Evolutionary conservation across 2,888 invertebrate species (phyloP).

Genomic region (Orthonychiurus folsomi): DNA sequence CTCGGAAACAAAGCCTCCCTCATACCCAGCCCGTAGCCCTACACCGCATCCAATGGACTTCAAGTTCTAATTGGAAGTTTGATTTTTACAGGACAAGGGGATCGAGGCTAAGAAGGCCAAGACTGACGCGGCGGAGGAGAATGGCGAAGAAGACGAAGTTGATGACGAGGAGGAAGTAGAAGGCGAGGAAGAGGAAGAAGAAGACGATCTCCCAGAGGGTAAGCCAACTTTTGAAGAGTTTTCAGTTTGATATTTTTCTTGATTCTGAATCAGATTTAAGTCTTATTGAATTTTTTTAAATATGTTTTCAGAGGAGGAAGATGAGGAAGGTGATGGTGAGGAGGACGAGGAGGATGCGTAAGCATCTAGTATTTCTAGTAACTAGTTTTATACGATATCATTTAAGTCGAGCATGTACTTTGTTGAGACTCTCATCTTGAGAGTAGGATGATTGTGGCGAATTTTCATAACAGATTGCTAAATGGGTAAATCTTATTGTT

Average conservation of each 20-base stretch:
- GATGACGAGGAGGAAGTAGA: conserved; percentile 53
- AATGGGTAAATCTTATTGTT: background rate
- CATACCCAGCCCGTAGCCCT: no score
- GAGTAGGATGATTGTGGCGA: background rate
- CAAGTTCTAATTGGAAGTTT: conserved; percentile 11
- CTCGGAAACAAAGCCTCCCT: background rate
- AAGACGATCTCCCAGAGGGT: conserved; percentile 46
- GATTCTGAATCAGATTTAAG: background rate
- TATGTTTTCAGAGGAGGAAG: conserved; percentile 42
- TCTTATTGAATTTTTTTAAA: conserved; percentile 10
- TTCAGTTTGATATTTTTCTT: conserved; percentile 17
- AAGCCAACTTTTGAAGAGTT: conserved; percentile 19
- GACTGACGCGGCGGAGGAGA: conserved; percentile 60
- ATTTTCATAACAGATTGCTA: background rate
- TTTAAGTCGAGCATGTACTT: background rate
- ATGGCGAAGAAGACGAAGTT: conserved; percentile 60
- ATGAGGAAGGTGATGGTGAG: conserved; percentile 56
- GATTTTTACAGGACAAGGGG: conserved; percentile 55
- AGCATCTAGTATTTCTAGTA: no score
- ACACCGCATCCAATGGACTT: background rate
- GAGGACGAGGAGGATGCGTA: conserved; percentile 55
- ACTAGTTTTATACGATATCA: background rate
- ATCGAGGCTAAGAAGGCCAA: conserved; percentile 69
- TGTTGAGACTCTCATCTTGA: conserved; percentile 8
- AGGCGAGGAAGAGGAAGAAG: conserved; percentile 56